Evolutionary conservation across 2,888 invertebrate genomes (phyloP), one percentile per base, ranked within the genome.

Genomic region (Ennomos fuscantarius): DNA sequence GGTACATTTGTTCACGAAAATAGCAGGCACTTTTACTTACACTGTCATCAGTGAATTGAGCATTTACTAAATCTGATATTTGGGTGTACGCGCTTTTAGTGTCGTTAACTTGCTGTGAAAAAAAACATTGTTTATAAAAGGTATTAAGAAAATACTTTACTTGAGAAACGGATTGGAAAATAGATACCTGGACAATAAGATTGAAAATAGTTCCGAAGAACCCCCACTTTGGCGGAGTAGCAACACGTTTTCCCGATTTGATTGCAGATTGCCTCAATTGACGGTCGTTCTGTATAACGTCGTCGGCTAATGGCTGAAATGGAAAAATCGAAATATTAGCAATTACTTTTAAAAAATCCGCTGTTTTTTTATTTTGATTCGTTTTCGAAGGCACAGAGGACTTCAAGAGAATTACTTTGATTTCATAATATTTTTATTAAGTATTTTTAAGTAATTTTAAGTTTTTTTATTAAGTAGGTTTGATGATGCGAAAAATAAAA

Each of bases 201-300:
- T 87, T 82, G 62, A 91, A 91, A 66, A 93, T 86, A 0, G 92
- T 92, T 51, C 92, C 93, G 57, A 93, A 93, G 68, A 93, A 93
- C 5, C 93, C 93, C 79, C 83, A 83, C 72, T 91, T 86, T 11
- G 86, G 87, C 56, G 84, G 77, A 11, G 72, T 70, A 9, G 85
- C 82, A 13, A 85, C 74, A 48, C 73, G 74, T 69, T 80, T 82
- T 47, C 85, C 84, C 32, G 81, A 66, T 74, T 76, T 85, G 41
- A 80, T 62, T 36, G 84, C 73, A 5, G 80, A 67, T 68, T 85
- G 84, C 57, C 92, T 76, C 57, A 78, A 69, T 36, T 72, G 67
- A 39, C 86, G 84, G 62, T 90, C 92, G 64, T 79, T 87, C 48
- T 79, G 81, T 65, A 89, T 89, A 1, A 80, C 79, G 36, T 80